Conservation (phyloP, 2,113 vertebrate genomes). For the Okapia johnstoni region DNA sequence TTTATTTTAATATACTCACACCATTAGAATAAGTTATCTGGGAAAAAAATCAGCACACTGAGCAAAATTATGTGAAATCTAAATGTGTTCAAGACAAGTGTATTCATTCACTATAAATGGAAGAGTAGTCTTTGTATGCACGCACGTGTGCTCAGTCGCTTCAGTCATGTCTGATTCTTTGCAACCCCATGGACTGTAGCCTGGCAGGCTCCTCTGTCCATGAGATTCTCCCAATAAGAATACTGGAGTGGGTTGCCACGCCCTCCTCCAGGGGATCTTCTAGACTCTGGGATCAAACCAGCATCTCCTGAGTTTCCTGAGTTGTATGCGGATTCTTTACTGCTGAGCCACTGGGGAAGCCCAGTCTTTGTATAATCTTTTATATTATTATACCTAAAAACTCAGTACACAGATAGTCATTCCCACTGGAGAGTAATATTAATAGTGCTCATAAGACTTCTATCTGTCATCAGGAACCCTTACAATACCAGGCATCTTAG, state of each 20-base stretch:
- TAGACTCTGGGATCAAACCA: not conserved
- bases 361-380: not conserved
- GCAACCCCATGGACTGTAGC: not conserved
- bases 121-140: not conserved
- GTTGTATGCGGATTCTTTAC: not conserved
- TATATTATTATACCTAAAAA: conserved; percentile 23
- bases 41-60: conserved; percentile 54
- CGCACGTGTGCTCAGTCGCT: not conserved
- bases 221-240: not conserved
- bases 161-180: not conserved
- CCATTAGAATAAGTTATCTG: conserved; percentile 34
- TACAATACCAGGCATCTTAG: not conserved
- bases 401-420: not conserved
- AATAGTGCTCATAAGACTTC: not conserved
- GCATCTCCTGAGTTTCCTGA: not conserved
- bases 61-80: conserved; percentile 36
- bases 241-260: not conserved
- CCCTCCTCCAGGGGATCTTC: not conserved
- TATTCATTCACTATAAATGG: conserved; percentile 50
- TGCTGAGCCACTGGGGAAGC: not conserved
- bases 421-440: not conserved
- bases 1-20: conserved; percentile 66
- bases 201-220: not conserved
- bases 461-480: not conserved
- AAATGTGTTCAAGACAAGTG: conserved; percentile 41